These are phyloP conservation scores for Montipora capitata DNA, from an alignment of 92 coral and sea anemone genomes.

Conservation along the genomic window DNA sequence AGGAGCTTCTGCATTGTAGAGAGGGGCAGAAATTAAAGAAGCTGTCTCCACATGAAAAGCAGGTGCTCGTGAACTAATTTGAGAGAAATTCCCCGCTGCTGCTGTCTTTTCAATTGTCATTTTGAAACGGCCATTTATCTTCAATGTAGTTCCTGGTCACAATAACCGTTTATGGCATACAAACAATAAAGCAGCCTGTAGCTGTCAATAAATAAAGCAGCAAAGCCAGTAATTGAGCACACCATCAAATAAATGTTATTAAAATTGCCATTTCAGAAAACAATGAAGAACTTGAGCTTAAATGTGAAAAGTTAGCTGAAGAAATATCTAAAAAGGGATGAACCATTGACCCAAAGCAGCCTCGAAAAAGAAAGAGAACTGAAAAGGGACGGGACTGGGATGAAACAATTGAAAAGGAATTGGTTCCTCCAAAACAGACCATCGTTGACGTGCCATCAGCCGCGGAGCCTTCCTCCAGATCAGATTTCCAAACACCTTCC, in stretches of 20 bases:
- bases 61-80: too few relatives aligned
- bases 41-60: too few relatives aligned
- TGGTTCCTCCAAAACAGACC: not conserved
- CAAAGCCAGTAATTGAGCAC: not conserved
- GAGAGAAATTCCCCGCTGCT: too few relatives aligned
- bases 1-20: not conserved
- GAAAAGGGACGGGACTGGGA: slow-evolving; percentile 10
- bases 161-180: too few relatives aligned
- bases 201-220: too few relatives aligned
- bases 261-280: not conserved
- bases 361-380: slow-evolving; percentile 5
- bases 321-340: not conserved
- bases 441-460: not conserved
- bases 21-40: not conserved
- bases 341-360: not conserved
- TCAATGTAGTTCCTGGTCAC: too few relatives aligned
- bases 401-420: not conserved
- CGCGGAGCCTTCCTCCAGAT: not conserved
- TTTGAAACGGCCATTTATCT: too few relatives aligned
- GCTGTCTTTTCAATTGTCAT: too few relatives aligned
- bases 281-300: not conserved
- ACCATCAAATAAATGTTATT: not conserved
- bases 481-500: not conserved
- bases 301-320: not conserved
- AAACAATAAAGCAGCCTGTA: too few relatives aligned